phyloP scores from a whole-genome alignment of 2,888 invertebrate species.

The Diloba caeruleocephala region DNA sequence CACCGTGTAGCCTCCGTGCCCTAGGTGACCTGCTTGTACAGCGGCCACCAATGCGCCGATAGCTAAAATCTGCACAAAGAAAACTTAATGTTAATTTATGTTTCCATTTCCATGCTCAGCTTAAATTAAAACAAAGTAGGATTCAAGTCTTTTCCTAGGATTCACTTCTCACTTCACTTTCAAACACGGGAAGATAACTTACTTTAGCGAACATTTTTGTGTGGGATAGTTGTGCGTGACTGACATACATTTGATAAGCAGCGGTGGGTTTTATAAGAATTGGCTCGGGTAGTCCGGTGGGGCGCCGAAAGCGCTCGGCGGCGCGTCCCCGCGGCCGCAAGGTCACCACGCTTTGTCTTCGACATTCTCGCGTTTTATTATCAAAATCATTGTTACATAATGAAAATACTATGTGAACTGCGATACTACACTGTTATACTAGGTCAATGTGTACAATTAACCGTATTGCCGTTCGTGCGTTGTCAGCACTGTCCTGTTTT shows the following conservation, averaged over 20 bases:
- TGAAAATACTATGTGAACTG: constrained; percentile 79
- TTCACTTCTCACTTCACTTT: constrained; percentile 57
- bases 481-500: constrained; percentile 8
- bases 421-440: constrained; percentile 69
- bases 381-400: constrained; percentile 82
- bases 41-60: constrained; percentile 78
- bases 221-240: constrained; percentile 79
- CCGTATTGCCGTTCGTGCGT: constrained; percentile 58
- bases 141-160: not conserved
- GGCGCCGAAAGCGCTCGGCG: constrained; percentile 70
- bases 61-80: constrained; percentile 72
- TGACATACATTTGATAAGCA: constrained; percentile 81
- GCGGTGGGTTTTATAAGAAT: constrained; percentile 86
- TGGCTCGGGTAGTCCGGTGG: constrained; percentile 76
- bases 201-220: constrained; percentile 85
- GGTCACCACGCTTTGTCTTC: constrained; percentile 83
- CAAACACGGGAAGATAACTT: constrained; percentile 62
- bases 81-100: constrained; percentile 17
- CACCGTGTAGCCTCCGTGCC: constrained; percentile 63
- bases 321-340: constrained; percentile 75
- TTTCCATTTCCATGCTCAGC: constrained; percentile 2
- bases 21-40: constrained; percentile 85
- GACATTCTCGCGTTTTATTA: constrained; percentile 79
- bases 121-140: not conserved
- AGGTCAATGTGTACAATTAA: constrained; percentile 72